These are phyloP conservation scores for Ophiothrix spiculata DNA, from an alignment of 35 echinoderm and acorn worm genomes.

Conservation along the genomic window DNA sequence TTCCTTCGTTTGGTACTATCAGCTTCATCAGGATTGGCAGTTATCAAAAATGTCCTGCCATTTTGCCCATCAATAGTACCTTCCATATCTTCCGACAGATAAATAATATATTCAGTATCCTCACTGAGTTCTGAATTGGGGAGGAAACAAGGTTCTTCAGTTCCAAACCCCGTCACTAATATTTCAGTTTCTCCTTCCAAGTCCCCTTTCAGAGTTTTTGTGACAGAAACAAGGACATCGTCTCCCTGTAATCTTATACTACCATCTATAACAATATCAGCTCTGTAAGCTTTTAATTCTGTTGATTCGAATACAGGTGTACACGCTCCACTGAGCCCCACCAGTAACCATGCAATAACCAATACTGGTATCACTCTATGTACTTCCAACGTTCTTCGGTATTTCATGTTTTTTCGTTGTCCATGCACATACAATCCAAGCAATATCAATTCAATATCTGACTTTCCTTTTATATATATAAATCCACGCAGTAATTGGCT, in stretches of 20 bases:
- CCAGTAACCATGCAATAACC: background rate
- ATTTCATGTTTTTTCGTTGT: background rate
- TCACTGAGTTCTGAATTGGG: slow-evolving; percentile 6
- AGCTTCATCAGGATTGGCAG: background rate
- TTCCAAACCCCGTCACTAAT: slow-evolving; percentile 9
- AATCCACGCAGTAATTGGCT: background rate
- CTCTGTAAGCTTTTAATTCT: slow-evolving; percentile 11
- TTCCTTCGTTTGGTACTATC: background rate
- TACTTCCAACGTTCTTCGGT: background rate
- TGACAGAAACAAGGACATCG: background rate
- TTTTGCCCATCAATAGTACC: background rate
- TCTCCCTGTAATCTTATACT: background rate
- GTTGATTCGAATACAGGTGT: background rate
- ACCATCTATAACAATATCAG: slow-evolving; percentile 12
- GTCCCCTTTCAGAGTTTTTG: slow-evolving; percentile 27
- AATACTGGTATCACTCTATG: background rate
- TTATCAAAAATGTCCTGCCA: background rate
- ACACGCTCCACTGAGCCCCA: background rate
- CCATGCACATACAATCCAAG: background rate
- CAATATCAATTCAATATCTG: background rate
- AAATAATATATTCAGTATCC: background rate
- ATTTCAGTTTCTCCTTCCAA: background rate
- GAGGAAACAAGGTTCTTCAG: slow-evolving; percentile 28
- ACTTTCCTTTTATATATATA: background rate
- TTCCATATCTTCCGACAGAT: background rate